Conservation (phyloP, 2,113 vertebrate species). For the Alligator mississippiensis region DNA sequence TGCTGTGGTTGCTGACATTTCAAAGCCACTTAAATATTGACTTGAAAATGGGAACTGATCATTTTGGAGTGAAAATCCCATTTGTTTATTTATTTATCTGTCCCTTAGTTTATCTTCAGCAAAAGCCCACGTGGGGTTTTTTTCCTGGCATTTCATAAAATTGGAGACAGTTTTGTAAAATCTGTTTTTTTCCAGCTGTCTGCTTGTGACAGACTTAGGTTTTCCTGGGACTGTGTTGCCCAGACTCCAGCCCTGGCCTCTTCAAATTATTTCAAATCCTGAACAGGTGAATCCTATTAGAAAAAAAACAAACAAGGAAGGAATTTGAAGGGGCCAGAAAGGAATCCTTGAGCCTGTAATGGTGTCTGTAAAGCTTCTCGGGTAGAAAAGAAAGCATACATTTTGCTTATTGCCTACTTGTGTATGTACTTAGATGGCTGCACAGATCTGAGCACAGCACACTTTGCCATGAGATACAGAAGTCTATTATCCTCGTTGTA, state of each 20-base stretch:
- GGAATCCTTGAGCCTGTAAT: not conserved
- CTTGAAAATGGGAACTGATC: not conserved
- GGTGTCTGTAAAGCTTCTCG: not conserved
- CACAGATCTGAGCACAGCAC: not conserved
- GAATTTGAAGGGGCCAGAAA: not conserved
- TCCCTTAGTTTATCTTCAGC: not conserved
- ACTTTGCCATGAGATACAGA: not conserved
- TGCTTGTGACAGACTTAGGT: not conserved
- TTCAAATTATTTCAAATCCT: not conserved
- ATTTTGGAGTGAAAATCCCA: not conserved
- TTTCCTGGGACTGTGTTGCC: not conserved
- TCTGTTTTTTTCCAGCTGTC: not conserved
- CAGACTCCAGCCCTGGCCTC: not conserved
- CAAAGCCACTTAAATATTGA: not conserved
- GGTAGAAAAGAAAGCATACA: not conserved
- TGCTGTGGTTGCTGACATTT: not conserved
- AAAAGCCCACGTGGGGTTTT: not conserved
- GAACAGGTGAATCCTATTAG: not conserved
- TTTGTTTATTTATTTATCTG: not conserved
- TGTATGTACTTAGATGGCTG: not conserved
- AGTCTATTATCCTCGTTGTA: not conserved
- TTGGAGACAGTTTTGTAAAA: not conserved
- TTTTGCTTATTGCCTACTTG: not conserved
- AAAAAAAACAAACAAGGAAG: not conserved
- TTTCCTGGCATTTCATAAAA: not conserved